phyloP scores from a whole-genome alignment of 2,113 vertebrate genomes.

The Apteryx owenii region DNA sequence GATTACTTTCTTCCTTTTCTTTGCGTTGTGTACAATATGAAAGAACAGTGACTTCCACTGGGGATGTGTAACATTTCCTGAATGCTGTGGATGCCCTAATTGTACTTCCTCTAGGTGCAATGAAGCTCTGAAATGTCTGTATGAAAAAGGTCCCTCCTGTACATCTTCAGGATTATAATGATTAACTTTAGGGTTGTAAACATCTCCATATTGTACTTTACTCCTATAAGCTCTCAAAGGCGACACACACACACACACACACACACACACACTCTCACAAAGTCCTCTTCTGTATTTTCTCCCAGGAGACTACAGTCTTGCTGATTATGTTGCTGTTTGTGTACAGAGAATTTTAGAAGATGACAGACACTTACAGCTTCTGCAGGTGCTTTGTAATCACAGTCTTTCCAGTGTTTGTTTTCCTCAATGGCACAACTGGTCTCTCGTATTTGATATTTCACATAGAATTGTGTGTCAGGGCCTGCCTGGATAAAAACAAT shows the following conservation, averaged over 20 bases:
- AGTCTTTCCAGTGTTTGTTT: slow-evolving; percentile 83
- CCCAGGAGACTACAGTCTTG: not conserved
- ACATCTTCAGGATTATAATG: not conserved
- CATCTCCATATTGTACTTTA: not conserved
- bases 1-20: not conserved
- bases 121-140: not conserved
- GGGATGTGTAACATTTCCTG: not conserved
- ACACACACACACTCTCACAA: not conserved
- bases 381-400: slow-evolving; percentile 73
- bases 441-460: slow-evolving; percentile 82
- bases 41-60: not conserved
- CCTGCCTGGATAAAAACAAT: slow-evolving; percentile 70
- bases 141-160: not conserved
- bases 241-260: not conserved
- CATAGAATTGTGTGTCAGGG: slow-evolving; percentile 59
- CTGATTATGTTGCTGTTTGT: not conserved
- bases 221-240: not conserved
- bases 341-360: not conserved
- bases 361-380: slow-evolving; percentile 72
- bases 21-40: not conserved
- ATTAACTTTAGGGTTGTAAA: not conserved
- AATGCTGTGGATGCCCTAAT: rapidly evolving
- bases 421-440: slow-evolving; percentile 76
- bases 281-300: not conserved
- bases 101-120: not conserved